phyloP scores from a whole-genome alignment of 2,797 vertebrate genomes.

The Notamacropus eugenii region DNA sequence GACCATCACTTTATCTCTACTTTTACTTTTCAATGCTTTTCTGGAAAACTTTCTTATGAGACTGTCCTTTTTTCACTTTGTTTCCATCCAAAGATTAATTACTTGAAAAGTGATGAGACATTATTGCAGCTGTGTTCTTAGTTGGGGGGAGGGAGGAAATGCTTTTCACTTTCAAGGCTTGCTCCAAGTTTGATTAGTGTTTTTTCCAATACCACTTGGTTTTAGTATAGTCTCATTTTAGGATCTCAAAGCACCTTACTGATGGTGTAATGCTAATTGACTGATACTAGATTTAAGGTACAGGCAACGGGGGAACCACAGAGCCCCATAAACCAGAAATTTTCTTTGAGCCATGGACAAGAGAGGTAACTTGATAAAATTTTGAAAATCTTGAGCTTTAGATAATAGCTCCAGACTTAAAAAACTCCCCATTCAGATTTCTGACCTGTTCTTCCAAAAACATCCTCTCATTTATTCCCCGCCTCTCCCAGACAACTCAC shows the following conservation, averaged over 20 bases:
- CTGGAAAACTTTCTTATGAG: constrained; percentile 32
- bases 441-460: not conserved
- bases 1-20: not conserved
- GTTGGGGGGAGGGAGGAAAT: not conserved
- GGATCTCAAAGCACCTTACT: constrained; percentile 36
- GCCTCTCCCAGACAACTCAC: not conserved
- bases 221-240: constrained; percentile 55
- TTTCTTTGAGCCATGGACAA: constrained; percentile 53
- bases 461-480: not conserved
- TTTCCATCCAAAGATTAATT: not conserved
- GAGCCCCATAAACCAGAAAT: constrained; percentile 68
- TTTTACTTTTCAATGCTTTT: constrained; percentile 26
- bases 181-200: not conserved
- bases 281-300: constrained; percentile 64
- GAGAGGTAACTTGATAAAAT: constrained; percentile 53
- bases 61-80: not conserved
- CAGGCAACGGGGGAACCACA: constrained; percentile 46
- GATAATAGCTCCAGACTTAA: constrained; percentile 48
- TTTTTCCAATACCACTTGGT: not conserved
- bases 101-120: not conserved
- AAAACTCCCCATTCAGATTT: constrained; percentile 19
- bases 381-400: constrained; percentile 59
- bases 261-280: constrained; percentile 53
- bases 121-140: not conserved
- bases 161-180: not conserved